Percentiles rank a stretch among this genome's conserved stretches.
These are phyloP conservation scores for Cololabis saira DNA, from an alignment of 2,113 vertebrate genomes.

Conservation along the genomic window DNA sequence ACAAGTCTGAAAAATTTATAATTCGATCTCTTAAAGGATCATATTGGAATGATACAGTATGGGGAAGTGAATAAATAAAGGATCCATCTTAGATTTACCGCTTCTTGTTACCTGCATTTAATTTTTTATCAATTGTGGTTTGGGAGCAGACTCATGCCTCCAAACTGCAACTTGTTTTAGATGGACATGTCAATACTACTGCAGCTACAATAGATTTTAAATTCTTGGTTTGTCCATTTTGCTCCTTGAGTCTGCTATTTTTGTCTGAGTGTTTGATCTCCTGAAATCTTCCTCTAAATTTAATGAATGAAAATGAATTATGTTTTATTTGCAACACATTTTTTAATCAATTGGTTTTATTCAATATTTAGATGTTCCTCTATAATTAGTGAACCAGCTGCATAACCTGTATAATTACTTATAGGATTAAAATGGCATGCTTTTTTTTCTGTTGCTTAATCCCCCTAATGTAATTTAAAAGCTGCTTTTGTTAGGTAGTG, in stretches of 20 bases:
- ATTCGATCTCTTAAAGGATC: constrained; percentile 33
- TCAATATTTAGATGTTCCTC: constrained; percentile 3
- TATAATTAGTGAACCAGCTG: too few relatives aligned
- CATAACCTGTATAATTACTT: constrained; percentile 21
- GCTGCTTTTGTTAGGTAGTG: too few relatives aligned
- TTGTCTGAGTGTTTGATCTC: background rate
- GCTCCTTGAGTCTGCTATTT: background rate
- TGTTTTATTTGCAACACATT: constrained; percentile 16
- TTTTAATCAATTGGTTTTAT: constrained; percentile 5
- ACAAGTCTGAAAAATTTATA: constrained; percentile 33
- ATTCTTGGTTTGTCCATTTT: background rate
- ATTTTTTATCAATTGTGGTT: constrained; percentile 27
- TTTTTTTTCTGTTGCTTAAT: too few relatives aligned
- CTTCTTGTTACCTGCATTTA: constrained; percentile 24
- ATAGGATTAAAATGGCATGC: constrained; percentile 26
- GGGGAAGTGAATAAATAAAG: constrained; percentile 8
- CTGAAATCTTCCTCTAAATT: constrained; percentile 6
- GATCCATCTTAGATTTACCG: constrained; percentile 35
- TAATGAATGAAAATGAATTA: constrained; percentile 31
- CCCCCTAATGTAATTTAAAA: too few relatives aligned
- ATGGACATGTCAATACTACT: too few relatives aligned
- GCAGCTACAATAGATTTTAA: too few relatives aligned
- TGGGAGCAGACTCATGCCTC: constrained; percentile 1
- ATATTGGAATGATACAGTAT: constrained; percentile 39
- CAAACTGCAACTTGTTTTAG: background rate